Evolutionary conservation across 2,113 vertebrate genomes (phyloP), one percentile per base, ranked within the genome.

Genomic region (Nerophis lumbriciformis): DNA sequence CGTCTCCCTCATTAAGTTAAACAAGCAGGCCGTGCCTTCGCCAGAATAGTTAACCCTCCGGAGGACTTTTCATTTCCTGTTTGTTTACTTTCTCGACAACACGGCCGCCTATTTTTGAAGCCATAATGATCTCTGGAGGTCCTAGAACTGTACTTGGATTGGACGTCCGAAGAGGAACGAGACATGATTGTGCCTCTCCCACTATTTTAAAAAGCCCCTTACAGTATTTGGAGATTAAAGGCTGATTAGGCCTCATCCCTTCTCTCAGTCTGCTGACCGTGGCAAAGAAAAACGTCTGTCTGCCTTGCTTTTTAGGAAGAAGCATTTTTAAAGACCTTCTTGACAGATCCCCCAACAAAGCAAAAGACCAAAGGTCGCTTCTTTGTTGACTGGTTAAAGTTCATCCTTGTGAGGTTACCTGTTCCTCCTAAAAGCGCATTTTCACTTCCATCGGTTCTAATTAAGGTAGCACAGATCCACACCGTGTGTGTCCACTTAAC

Each of bases 221-320:
- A 5, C 44, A 19, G 19, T 19, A 19, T 19, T 55, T 8, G 36
- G 65, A 66, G 11, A 53, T 48, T 11, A 62, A 63, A 35, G 19
- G 36, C 35, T 66, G 15, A 35, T 51, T 15, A 53, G 21, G 59
- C 49, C 37, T 13, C 12, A 19, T 52, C 53, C 5, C 55, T 45
- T 28, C 6, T 68, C 59, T 57, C 19, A 48, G 19, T 59, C 6
- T 11, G 49, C 13, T 19, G 19, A 19, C 35, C 0, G 5, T 3
- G 49, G 42, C 42, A 59, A 58, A 11, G 61, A 45, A 69, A 49
- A 42, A 53, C 10, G 36, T 61, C 64, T 61, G 39, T 62, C 53
- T 48, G 15, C 61, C 72, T 49, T 61, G 64, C 57, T 61, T 51
- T 70, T 60, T 48, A 36, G 47, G 59, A 65, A 60, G 48, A 19